Percentiles rank a stretch among this genome's conserved stretches.
Conservation (phyloP, 2,888 invertebrate genomes). For the Ophion ellenae region DNA sequence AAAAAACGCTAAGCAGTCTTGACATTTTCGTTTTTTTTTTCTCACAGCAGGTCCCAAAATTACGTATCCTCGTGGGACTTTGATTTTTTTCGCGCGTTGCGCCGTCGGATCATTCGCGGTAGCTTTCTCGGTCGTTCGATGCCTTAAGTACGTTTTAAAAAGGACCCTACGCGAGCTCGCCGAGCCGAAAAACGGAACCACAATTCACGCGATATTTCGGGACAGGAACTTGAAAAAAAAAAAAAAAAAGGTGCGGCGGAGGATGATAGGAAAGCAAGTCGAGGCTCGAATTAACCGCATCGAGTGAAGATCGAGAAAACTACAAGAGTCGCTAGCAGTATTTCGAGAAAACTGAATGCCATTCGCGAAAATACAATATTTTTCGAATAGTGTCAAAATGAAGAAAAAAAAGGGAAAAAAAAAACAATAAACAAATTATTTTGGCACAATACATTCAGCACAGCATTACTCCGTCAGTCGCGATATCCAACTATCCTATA, state of each 20-base stretch:
- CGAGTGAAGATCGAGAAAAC: not conserved
- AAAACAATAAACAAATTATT: conserved; percentile 70
- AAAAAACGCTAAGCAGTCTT: conserved; percentile 28
- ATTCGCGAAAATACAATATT: conserved; percentile 6
- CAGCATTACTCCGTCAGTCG: conserved; percentile 77
- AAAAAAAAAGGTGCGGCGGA: not conserved
- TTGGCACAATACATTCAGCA: conserved; percentile 81
- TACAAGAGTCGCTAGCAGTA: not conserved
- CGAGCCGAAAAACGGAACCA: conserved; percentile 44
- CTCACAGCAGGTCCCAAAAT: not conserved
- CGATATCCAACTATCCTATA: conserved; percentile 76
- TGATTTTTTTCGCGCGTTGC: not conserved
- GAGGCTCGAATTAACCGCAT: conserved; percentile 17
- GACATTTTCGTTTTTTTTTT: not conserved
- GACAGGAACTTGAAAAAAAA: not conserved
- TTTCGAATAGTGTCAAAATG: not conserved
- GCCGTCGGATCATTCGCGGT: not conserved
- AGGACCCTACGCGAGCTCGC: conserved; percentile 27
- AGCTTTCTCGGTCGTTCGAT: not conserved
- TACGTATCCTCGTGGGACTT: not conserved
- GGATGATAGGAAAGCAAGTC: not conserved
- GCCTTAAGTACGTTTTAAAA: not conserved
- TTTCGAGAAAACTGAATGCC: conserved; percentile 28
- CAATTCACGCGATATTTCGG: not conserved
- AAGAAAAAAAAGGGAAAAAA: conserved; percentile 63